Base-by-base conservation (phyloP, 2,888 invertebrate species). In the Thalpophila matura region DNA sequence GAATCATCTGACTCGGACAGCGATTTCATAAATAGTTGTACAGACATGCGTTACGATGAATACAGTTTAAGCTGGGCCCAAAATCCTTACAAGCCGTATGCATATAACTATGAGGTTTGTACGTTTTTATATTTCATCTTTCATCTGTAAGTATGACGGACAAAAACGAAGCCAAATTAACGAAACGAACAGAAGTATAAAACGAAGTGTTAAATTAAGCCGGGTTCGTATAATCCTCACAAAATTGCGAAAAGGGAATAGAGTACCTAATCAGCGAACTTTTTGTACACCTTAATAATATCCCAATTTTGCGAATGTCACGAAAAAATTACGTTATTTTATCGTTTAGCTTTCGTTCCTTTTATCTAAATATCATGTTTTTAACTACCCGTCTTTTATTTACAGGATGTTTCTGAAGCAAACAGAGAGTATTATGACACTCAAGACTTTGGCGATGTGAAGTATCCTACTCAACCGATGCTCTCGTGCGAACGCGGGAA, bases 1-100 rank as follows among this genome's bases (percentile, higher is more conserved):
- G 90, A 88, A 2, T 85, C 79, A 6, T 88, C 88, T 0, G 91
- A 89, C 64, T 86, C 89, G 0, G 92, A 92, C 57, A 88, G 86
- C 61, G 92, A 91, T 53, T 66, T 88, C 20, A 81, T 81, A 27
- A 86, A 86, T 60, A 85, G 77, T 60, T 80, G 70, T 51, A 74
- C 76, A 18, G 90, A 90, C 16, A 59, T 82, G 50, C 82, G 77
- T 40, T 82, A 81, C 66, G 91, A 93, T 54, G 90, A 92, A 16
- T 89, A 89, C 74, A 84, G 77, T 54, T 70, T 82, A 38, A 85
- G 80, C 59, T 92, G 90, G 91, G 45, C 81, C 31, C 87, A 88
- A 54, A 87, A 86, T 54, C 82, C 86, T 3, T 85, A 85, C 70
- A 79, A 82, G 42, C 82, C 80, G 24, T 86, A 83, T 68, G 50